Base-by-base conservation (phyloP, 2,888 invertebrate genomes). In the Scaeva pyrastri region DNA sequence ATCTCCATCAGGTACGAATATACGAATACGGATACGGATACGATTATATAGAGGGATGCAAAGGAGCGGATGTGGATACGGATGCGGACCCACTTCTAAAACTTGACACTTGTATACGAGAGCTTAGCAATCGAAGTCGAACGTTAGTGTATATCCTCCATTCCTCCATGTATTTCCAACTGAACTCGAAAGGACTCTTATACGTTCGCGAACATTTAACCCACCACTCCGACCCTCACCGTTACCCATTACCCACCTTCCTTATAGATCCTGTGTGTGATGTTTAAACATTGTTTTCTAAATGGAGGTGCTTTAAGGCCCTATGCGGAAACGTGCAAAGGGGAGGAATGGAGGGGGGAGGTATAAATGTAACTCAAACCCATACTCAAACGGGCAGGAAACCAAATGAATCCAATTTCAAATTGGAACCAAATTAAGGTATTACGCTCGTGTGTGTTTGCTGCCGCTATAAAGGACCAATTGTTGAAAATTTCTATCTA, bases 401-500 rank as follows among this genome's bases (percentile, higher is more conserved):
- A 73, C 62, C 70, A 82, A 86, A 77, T 81, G 76, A 81, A 72
- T 81, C 81, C 73, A 76, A 81, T 82, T 76, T 77, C 73, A 81
- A 86, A 86, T 82, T 86, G 81, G 76, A 86, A 77, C 81, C 81
- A 77, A 86, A 86, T 86, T 86, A 86, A 81, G 81, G 85, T 73
- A 81, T 82, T 77, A 70, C 73, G 58, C 68, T 70, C 39, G 62
- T 62, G 66, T 77, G 81, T 77, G 31, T 31, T 74, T 48, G 48
- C 14, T 77, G 77, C 62, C 19, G 72, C 36, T 48, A 70, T 73
- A 81, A 72, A 72, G 62, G 68, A 70, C 68, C 76, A 73, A 81
- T 85, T 85, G 75, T 68, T 72, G 81, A 68, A 71, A 74, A 52
- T 66, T 64, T 76, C 77, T 50, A 72, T 64, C 45, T 50, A 55